Evolutionary conservation across 2,113 vertebrate genomes (phyloP), one percentile per base, ranked within the genome.

Genomic region (Atractosteus spatula): DNA sequence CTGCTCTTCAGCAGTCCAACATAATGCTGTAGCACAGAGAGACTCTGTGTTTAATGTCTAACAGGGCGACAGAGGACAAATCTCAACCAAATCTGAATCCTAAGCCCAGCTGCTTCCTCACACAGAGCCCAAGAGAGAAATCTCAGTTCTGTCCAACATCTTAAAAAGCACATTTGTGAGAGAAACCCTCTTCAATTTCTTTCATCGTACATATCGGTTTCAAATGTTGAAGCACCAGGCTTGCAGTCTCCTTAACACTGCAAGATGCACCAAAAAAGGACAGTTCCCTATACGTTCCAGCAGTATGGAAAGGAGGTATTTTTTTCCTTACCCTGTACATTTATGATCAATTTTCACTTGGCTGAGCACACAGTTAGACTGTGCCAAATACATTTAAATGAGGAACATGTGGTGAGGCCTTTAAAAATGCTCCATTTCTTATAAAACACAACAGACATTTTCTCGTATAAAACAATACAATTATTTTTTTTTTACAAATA

Each of bases 1-100:
- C 55, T 41, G 57, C 56, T 73, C 74, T 76, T 80, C 71, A 70
- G 71, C 57, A 67, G 44, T 55, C 17, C 51, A 54, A 71, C 63
- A 62, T 55, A 64, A 54, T 55, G 2, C 29, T 29, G 29, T 2
- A 29, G 29, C 29, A 29, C 29, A 29, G 29, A 29, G 29, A 29
- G 29, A 29, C 29, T 29, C 29, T 29, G 29, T 29, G 29, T 29
- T 29, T 29, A 0, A 29, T 29, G 29, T 29, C 29, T 29, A 29
- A 29, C 29, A 29, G 29, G 29, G 29, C 1, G 29, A 29, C 29
- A 29, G 29, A 29, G 29, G 29, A 29, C 29, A 29, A 29, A 29
- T 29, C 29, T 29, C 29, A 29, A 29, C 29, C 29, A 29, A 29
- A 29, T 29, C 29, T 29, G 29, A 29, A 29, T 29, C 29, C 29